Evolutionary conservation across 2,797 vertebrate species (phyloP), one percentile per base, ranked within the genome.

Genomic region (Trachurus trachurus): DNA sequence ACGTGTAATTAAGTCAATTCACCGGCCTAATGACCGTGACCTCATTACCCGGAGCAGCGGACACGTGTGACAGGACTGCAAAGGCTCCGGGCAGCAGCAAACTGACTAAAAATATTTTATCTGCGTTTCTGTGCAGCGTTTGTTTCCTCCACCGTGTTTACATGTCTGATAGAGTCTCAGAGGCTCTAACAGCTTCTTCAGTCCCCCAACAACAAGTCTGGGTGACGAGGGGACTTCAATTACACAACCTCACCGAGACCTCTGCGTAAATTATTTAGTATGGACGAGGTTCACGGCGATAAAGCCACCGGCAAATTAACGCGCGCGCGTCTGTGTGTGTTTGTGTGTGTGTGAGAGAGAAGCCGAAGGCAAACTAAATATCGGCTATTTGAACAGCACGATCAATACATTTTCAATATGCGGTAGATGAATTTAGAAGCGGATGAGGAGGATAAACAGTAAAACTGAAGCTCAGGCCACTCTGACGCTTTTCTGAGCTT

Each of bases 261-360:
- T 74, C 82, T 40, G 80, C 56, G 93, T 96, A 94, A 96, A 97
- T 97, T 95, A 97, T 96, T 96, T 94, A 96, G 87, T 61, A 76
- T 64, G 75, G 81, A 91, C 83, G 82, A 90, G 90, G 93, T 88
- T 91, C 87, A 81, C 88, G 61, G 84, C 74, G 89, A 92, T 66
- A 90, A 80, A 81, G 56, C 89, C 10, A 84, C 59, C 75, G 88
- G 75, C 71, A 84, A 81, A 86, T 68, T 62, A 80, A 69, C 49
- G 63, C 9, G 64, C 16, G 52, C 1, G 31, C 40, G 49, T 34
- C 1, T 37, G 34, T 37, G 34, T 37, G 31, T 31, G 49, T 34
- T 1, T 37, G 34, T 37, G 34, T 37, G 7, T 37, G 34, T 37
- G 34, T 8, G 34, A 37, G 12, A 22, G 50, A 2, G 40, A 21